phyloP scores from a whole-genome alignment of 1,140 invertebrate species.

The Drosophila ercepeae region DNA sequence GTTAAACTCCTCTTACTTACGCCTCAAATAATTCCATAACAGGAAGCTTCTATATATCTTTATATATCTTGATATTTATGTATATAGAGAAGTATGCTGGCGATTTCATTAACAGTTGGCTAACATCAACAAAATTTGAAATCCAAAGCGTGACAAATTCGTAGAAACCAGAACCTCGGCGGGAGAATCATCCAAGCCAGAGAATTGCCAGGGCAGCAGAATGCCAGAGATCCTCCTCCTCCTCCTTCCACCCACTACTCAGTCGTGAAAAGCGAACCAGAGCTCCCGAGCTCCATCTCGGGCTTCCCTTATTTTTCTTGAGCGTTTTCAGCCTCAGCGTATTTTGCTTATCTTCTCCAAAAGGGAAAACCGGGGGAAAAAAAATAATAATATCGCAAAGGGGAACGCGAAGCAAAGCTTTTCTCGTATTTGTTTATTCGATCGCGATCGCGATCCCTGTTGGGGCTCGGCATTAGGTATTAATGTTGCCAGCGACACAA shows the following conservation, averaged over 20 bases:
- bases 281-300: too few relatives aligned
- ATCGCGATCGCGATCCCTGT: conserved; percentile 54
- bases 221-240: conserved; percentile 27
- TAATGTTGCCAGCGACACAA: conserved; percentile 59
- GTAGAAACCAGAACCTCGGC: conserved; percentile 53
- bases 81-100: conserved; percentile 15
- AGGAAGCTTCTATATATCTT: conserved; percentile 20
- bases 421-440: conserved; percentile 68
- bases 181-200: conserved; percentile 16
- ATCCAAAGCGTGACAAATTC: conserved; percentile 80
- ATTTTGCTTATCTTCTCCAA: conserved; percentile 61
- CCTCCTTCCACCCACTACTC: conserved; percentile 10
- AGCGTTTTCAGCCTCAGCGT: conserved; percentile 29
- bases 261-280: conserved; percentile 12
- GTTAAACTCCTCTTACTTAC: conserved; percentile 78
- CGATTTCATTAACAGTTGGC: conserved; percentile 71
- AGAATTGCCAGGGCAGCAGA: conserved; percentile 71
- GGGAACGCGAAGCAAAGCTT: conserved; percentile 21
- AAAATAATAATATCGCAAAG: conserved; percentile 27
- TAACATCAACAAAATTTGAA: conserved; percentile 79
- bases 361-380: conserved; percentile 24
- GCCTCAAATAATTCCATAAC: conserved; percentile 55
- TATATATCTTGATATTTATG: background rate
- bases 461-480: conserved; percentile 61
- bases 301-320: conserved; percentile 13